Evolutionary conservation across 2,888 invertebrate genomes (phyloP).

Genomic region (Ferrisia virgata): DNA sequence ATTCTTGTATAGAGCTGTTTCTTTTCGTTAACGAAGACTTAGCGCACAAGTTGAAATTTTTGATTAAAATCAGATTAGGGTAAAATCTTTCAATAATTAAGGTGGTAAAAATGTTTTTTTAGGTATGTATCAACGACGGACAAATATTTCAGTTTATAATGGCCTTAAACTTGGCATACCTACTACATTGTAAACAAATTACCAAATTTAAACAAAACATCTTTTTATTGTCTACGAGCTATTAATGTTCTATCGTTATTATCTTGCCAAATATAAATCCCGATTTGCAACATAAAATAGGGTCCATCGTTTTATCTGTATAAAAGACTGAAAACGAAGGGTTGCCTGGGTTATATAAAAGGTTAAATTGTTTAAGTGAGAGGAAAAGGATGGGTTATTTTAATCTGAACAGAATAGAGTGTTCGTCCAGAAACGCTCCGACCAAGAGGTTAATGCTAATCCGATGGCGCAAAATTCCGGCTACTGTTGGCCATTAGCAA

Average conservation of each 20-base stretch:
- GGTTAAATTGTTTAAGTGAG: constrained; percentile 30
- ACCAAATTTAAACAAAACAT: constrained; percentile 26
- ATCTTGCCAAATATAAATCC: constrained; percentile 27
- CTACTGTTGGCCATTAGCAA: constrained; percentile 36
- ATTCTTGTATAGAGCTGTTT: background rate
- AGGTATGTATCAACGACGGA: background rate
- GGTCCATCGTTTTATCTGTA: constrained; percentile 30
- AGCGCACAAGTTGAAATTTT: background rate
- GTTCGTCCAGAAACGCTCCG: constrained; percentile 13
- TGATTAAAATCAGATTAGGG: background rate
- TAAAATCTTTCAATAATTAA: constrained; percentile 5
- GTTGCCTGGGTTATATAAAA: constrained; percentile 19
- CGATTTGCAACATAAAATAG: constrained; percentile 20
- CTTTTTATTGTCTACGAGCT: constrained; percentile 26
- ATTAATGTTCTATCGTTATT: constrained; percentile 30
- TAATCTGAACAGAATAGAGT: constrained; percentile 27
- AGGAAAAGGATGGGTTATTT: constrained; percentile 28
- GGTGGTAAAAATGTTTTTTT: background rate
- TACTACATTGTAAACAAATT: constrained; percentile 24
- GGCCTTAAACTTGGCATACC: background rate
- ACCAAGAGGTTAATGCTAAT: constrained; percentile 27
- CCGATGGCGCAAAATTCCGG: constrained; percentile 35
- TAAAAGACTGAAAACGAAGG: constrained; percentile 21
- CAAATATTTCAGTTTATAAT: constrained; percentile 7
- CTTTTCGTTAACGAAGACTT: background rate